Base-by-base conservation (phyloP, 2,888 invertebrate genomes). In the Protodeltote pygarga region DNA sequence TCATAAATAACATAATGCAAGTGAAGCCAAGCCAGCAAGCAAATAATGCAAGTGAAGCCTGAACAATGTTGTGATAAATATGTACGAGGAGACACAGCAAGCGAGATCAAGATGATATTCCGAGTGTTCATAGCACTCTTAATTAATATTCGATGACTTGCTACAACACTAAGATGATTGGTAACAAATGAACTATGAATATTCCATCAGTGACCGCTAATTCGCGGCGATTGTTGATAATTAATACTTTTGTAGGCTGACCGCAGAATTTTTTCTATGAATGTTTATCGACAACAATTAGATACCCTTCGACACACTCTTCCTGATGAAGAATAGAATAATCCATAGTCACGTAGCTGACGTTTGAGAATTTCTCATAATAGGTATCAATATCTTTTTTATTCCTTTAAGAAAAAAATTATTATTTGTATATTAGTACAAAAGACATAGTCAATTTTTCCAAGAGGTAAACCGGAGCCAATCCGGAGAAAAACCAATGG, bases 91-190 rank as follows among this genome's bases (percentile, higher is more conserved):
- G 74, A 78, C 77, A 76, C 55, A 65, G 61, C 59, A 49, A 66
- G 61, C 52, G 48, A 64, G 69, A 68, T 71, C 74, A 51, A 64
- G 65, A 64, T 72, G 72, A 73, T 59, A 59, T 73, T 69, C 64
- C 49, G 66, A 54, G 46, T 70, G 71, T 70, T 79, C 75, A 72
- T 69, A 65, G 66, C 73, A n/a, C n/a, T 83, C 76, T 77, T 90
- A 90, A 91, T 91, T 89, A 89, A 86, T 85, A 88, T 84, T 83
- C 79, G 77, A 81, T 90, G 89, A 91, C 87, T 83, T 69, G 75
- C 75, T 87, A 75, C 74, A 77, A 79, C 67, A 28, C 39, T 47
- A 37, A 16, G 53, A 72, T 71, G 73, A 77, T 71, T 71, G 55
- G 57, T 59, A 65, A 70, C 65, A 73, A 64, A 70, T 57, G 53